Base-by-base conservation (phyloP, 2,888 invertebrate species). In the Syritta pipiens region DNA sequence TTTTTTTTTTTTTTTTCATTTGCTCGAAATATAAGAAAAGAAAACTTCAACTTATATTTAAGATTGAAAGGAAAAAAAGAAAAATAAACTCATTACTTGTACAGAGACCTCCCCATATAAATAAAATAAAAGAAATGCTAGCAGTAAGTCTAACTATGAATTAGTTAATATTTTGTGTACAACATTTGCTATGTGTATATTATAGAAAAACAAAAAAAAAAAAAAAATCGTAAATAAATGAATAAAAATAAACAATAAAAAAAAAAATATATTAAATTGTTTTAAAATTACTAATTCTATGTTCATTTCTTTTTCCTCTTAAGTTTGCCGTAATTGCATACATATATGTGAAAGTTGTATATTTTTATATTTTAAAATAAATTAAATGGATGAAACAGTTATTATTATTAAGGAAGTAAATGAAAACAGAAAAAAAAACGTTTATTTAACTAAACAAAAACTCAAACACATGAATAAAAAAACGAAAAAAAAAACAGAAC, bases 151-250 rank as follows among this genome's bases (percentile, higher is more conserved):
- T 74, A 79, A 69, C 53, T 51, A 76, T 68, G 71, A 32, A 60
- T 53, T 71, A 79, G 79, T 79, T 62, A 79, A 79, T 79, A 79
- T 79, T 74, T 79, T 79, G 79, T 79, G 79, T 79, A 79, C 79
- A 79, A 79, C 77, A 67, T 72, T 79, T 79, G 67, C 77, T 79
- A 79, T 60, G 65, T 79, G 77, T 79, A 79, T 60, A 79, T 40
- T 79, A 79, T 37, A 60, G 59, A 35, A 32, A 60, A 67, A 42
- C 7, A 49, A 65, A 19, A 37, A 49, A 24, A 49, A 28, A 63
- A 32, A 12, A 51, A 32, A 32, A 12, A 5, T 9, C 48, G 17
- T 26, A 55, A 75, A 37, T 17, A 32, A 48, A 42, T 62, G 32
- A 32, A 76, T 24, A 22, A 10, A 51, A 44, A 20, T 37, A 5